These are phyloP conservation scores for Stictocephala bisonia DNA, from an alignment of 2,888 invertebrate genomes.

Conservation along the genomic window DNA sequence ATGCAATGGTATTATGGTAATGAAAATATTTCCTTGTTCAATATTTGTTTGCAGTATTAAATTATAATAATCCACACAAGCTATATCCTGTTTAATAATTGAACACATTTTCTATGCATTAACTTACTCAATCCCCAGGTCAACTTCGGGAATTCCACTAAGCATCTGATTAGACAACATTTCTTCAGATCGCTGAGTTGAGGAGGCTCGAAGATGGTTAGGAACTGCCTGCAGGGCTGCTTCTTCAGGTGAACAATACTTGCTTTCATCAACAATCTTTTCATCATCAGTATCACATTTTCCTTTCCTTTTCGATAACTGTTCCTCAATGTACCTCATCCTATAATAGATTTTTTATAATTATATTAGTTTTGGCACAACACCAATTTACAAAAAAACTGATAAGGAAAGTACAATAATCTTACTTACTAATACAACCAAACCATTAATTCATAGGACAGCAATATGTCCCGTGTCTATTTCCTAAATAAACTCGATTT, in stretches of 20 bases:
- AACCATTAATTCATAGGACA: no score
- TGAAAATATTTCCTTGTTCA: no score
- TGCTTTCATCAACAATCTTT: conserved; percentile 64
- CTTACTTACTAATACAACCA: no score
- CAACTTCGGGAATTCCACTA: conserved; percentile 99
- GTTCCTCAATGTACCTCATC: conserved; percentile 87
- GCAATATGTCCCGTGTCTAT: no score
- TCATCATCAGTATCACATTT: conserved; percentile 65
- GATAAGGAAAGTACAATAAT: no score
- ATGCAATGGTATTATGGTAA: no score
- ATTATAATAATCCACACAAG: no score
- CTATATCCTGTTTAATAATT: no score
- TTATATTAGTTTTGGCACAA: not conserved
- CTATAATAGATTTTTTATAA: conserved; percentile 62
- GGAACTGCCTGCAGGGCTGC: conserved; percentile 91
- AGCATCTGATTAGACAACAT: conserved; percentile 99
- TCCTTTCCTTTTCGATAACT: conserved; percentile 87
- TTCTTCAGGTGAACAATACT: conserved; percentile 88
- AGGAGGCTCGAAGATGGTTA: conserved; percentile 86
- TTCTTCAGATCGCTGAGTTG: conserved; percentile 92
- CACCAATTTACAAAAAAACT: no score
- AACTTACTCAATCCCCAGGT: conserved; percentile 93
- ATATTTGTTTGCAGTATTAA: no score
- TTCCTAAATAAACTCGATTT: no score
- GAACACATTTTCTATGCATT: no score